Percentiles rank a stretch among this genome's conserved stretches.
These are phyloP conservation scores for Paragorgia papillata DNA, from an alignment of 92 coral and sea anemone species.

Conservation along the genomic window DNA sequence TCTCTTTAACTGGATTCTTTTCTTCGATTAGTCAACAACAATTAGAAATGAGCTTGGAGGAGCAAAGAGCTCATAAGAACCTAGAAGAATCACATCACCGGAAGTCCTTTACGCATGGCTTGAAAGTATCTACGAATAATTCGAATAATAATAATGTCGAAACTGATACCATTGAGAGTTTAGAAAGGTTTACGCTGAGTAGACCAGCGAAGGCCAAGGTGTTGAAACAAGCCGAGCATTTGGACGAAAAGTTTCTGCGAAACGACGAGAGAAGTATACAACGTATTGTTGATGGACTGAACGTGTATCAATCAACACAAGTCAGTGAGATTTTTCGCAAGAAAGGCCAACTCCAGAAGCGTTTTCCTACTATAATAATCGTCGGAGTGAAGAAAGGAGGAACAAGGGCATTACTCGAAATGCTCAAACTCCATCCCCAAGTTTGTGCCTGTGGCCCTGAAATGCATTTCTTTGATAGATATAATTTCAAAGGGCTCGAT, in stretches of 20 bases:
- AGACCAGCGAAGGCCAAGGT: slow-evolving; percentile 8
- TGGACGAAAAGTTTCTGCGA: slow-evolving; percentile 29
- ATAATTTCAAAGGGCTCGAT: slow-evolving; percentile 55
- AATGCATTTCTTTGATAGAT: slow-evolving; percentile 71
- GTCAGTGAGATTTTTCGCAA: neutral
- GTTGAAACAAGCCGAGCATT: neutral
- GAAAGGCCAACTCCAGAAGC: slow-evolving; percentile 17
- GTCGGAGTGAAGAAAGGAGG: slow-evolving; percentile 66
- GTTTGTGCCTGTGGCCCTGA: slow-evolving; percentile 55
- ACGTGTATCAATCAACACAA: neutral
- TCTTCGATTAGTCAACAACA: slow-evolving; percentile 41
- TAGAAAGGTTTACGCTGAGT: slow-evolving; percentile 9
- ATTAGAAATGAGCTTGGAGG: neutral
- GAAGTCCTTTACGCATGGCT: neutral
- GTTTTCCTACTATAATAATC: slow-evolving; percentile 57
- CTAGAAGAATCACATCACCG: neutral
- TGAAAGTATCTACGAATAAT: neutral
- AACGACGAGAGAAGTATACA: slow-evolving; percentile 27
- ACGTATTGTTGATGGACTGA: slow-evolving; percentile 19
- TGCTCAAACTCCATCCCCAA: slow-evolving; percentile 58
- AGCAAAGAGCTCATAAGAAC: neutral
- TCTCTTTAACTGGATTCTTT: slow-evolving; percentile 32
- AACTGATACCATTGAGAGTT: neutral
- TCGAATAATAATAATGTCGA: neutral
- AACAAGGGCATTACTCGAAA: slow-evolving; percentile 62